Percentiles rank a stretch among this genome's conserved stretches.
Conservation (phyloP, 2,888 invertebrate genomes). For the Microchrysa polita region DNA sequence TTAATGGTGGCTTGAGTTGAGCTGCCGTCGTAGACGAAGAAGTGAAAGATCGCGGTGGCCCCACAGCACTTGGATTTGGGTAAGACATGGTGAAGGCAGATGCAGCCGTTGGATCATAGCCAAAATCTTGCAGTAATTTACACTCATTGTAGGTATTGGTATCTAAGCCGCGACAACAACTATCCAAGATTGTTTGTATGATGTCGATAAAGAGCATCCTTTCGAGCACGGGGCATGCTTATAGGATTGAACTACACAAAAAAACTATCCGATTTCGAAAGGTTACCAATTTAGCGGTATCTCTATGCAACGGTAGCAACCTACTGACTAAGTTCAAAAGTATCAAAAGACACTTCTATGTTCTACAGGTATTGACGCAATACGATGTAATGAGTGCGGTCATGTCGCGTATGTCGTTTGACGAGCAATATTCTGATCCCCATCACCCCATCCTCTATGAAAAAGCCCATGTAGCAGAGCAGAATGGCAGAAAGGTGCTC, state of each 20-base stretch:
- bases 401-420: conserved; percentile 9
- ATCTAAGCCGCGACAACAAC: conserved; percentile 34
- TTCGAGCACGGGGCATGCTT: conserved; percentile 32
- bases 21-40: conserved; percentile 15
- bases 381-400: background rate
- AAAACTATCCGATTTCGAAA: conserved; percentile 20
- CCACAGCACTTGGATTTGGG: conserved; percentile 44
- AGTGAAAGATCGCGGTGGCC: conserved; percentile 50
- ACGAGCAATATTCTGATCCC: background rate
- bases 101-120: conserved; percentile 45
- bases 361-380: background rate
- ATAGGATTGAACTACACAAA: conserved; percentile 13
- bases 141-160: conserved; percentile 30
- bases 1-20: conserved; percentile 52
- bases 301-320: conserved; percentile 11
- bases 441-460: background rate
- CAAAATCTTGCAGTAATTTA: conserved; percentile 46
- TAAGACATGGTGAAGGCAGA: conserved; percentile 49
- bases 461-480: background rate
- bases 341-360: conserved; percentile 12
- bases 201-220: conserved; percentile 46
- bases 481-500: background rate
- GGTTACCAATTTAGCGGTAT: conserved; percentile 21
- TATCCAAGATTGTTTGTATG: conserved; percentile 39
- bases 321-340: conserved; percentile 26